Conservation (phyloP, 2,113 vertebrate species). For the Calyptommatus sinebrachiatus region DNA sequence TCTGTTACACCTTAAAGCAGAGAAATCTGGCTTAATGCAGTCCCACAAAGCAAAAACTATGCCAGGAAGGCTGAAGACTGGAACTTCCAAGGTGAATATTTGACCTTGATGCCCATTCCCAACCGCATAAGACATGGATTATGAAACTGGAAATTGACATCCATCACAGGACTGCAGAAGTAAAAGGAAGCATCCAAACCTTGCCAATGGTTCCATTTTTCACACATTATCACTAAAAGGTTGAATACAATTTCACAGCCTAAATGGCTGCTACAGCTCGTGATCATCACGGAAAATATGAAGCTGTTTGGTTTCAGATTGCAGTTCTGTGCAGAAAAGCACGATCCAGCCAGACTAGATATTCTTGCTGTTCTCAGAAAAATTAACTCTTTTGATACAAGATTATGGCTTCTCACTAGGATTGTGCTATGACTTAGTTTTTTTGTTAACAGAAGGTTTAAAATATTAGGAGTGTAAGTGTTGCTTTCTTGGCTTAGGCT, state of each 20-base stretch:
- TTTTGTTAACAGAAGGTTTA: too few species aligned
- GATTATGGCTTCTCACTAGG: not conserved
- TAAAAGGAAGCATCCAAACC: not conserved
- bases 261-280: not conserved
- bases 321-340: not conserved
- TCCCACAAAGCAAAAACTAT: too few species aligned
- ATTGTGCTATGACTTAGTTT: not conserved
- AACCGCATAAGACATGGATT: not conserved
- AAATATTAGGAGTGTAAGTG: too few species aligned
- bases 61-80: too few species aligned
- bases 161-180: not conserved
- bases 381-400: not conserved
- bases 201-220: not conserved
- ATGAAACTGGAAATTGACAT: not conserved
- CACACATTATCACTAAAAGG: conserved; percentile 4
- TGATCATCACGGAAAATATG: not conserved
- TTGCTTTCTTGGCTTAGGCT: too few species aligned
- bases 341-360: not conserved
- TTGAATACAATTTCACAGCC: not conserved
- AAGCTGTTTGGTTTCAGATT: not conserved
- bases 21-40: too few species aligned
- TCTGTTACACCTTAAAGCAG: too few species aligned
- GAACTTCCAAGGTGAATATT: too few species aligned
- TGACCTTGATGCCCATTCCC: not conserved
- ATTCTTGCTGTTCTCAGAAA: not conserved